A percentile compares a stretch with the other conserved stretches of the same genome.
phyloP scores from a whole-genome alignment of 2,113 vertebrate species.

The Microtus oregoni region DNA sequence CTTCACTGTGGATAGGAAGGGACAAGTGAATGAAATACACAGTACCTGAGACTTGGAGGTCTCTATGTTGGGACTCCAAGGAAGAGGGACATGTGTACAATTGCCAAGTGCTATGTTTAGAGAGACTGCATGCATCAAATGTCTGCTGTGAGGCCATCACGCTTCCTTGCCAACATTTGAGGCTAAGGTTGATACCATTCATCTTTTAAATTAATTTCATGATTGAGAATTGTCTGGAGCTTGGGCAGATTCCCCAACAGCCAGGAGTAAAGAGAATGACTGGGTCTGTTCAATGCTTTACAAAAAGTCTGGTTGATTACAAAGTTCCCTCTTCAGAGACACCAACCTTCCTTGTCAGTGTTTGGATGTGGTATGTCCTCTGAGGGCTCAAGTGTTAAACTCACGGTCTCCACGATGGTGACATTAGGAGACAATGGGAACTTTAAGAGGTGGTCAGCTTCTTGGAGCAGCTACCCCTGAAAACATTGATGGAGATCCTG shows the following conservation, averaged over 20 bases:
- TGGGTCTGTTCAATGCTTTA: not conserved
- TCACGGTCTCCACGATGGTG: not conserved
- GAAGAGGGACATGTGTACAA: not conserved
- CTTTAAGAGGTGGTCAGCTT: not conserved
- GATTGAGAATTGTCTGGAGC: constrained; percentile 3
- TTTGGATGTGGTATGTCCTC: not conserved
- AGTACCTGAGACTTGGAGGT: not conserved
- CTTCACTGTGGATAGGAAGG: not conserved
- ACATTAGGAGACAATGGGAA: not conserved
- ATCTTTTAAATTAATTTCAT: not conserved
- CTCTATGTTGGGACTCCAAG: not conserved
- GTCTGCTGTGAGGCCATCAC: not conserved
- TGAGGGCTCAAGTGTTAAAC: no score
- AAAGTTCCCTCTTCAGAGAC: not conserved
- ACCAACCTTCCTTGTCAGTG: no score
- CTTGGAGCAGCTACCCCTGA: not conserved
- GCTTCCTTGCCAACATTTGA: constrained; percentile 9
- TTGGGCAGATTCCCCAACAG: not conserved
- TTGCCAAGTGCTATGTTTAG: not conserved
- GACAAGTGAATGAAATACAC: not conserved
- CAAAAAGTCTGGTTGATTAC: not conserved
- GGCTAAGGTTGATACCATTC: not conserved
- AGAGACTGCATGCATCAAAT: not conserved
- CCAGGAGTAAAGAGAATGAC: not conserved
- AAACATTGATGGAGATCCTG: not conserved